Conservation (phyloP, 1,140 invertebrate genomes). For the Trichogramma pretiosum region DNA sequence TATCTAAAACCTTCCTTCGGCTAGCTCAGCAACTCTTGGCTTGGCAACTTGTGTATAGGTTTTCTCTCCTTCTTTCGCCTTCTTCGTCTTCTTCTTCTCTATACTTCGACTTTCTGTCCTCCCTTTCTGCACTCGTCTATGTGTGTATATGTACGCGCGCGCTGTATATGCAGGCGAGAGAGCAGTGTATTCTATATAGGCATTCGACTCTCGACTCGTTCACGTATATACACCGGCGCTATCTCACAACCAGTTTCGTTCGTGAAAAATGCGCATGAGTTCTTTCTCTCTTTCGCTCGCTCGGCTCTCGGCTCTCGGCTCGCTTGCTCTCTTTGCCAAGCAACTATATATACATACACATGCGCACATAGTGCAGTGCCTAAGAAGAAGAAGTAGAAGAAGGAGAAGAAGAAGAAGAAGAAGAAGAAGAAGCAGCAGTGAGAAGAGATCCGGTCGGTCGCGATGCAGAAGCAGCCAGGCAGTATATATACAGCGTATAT, state of each 20-base stretch:
- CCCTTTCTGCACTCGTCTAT: conserved; percentile 26
- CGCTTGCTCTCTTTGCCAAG: not conserved
- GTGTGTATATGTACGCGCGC: conserved; percentile 20
- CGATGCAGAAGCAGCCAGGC: too few species aligned
- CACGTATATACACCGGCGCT: too few species aligned
- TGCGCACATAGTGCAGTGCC: too few species aligned
- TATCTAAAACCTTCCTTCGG: too few species aligned
- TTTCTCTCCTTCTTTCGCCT: conserved; percentile 23
- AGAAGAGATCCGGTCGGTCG: not conserved
- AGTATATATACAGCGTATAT: too few species aligned
- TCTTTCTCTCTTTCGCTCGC: not conserved
- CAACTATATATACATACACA: conserved; percentile 9
- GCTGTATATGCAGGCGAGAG: conserved; percentile 19
- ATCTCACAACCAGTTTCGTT: not conserved
- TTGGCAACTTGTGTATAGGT: conserved; percentile 22
- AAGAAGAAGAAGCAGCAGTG: too few species aligned
- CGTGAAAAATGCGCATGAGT: conserved; percentile 4
- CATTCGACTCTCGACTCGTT: conserved; percentile 1
- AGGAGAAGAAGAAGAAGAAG: too few species aligned
- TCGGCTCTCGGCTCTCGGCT: too few species aligned
- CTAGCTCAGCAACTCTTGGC: conserved; percentile 23
- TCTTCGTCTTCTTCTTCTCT: too few species aligned
- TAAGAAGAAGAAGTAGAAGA: too few species aligned
- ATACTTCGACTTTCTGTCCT: too few species aligned
- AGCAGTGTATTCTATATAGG: conserved; percentile 7